A percentile compares a stretch with the other conserved stretches of the same genome.
Conservation (phyloP, 1,140 invertebrate species). For the Pogonus chalceus region DNA sequence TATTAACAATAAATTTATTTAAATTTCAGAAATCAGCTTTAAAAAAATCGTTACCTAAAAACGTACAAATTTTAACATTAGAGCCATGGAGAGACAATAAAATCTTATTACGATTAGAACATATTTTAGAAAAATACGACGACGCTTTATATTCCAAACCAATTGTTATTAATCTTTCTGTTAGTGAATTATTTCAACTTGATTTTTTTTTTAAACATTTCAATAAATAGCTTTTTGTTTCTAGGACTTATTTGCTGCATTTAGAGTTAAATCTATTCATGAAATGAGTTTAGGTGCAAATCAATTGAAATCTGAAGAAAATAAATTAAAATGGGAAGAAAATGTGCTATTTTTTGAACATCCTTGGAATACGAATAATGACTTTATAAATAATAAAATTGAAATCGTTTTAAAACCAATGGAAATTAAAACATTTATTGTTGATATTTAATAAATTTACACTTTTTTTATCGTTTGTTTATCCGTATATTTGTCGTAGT, state of each 20-base stretch:
- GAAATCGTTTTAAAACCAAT: background rate
- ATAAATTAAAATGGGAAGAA: background rate
- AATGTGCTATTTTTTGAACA: background rate
- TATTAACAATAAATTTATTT: too few relatives aligned
- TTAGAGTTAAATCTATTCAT: background rate
- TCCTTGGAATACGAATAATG: background rate
- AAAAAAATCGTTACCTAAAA: conserved; percentile 46
- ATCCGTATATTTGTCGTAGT: too few relatives aligned
- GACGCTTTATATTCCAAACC: conserved; percentile 43
- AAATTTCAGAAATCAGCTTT: background rate
- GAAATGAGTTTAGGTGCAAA: background rate
- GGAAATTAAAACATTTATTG: background rate
- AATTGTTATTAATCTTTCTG: conserved; percentile 41
- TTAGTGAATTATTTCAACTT: too few relatives aligned
- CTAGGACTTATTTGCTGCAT: background rate
- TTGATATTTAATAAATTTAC: too few relatives aligned
- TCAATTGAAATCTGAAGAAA: background rate
- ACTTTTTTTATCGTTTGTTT: too few relatives aligned
- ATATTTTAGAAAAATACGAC: conserved; percentile 66
- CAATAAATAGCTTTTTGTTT: background rate
- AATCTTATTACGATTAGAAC: conserved; percentile 69
- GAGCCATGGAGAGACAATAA: conserved; percentile 60
- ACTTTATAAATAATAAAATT: background rate
- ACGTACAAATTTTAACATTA: conserved; percentile 71
- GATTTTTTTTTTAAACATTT: background rate